phyloP scores from a whole-genome alignment of 1,140 invertebrate species.

The Diabrotica undecimpunctata region DNA sequence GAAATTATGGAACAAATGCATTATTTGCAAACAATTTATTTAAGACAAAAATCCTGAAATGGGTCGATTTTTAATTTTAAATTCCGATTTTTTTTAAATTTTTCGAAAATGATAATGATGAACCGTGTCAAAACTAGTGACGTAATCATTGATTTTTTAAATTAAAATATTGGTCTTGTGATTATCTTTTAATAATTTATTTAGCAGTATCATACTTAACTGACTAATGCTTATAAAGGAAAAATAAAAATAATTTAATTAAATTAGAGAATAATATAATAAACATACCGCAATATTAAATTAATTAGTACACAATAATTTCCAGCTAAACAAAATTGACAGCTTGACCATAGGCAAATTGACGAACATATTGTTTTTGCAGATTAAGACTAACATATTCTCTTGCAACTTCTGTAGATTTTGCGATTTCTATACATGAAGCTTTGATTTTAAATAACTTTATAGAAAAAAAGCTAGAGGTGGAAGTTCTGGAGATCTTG shows the following conservation, averaged over 20 bases:
- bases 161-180: background rate
- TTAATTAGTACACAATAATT: background rate
- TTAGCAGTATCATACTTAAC: too few species aligned
- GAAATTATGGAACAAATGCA: too few species aligned
- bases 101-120: too few species aligned
- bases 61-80: too few species aligned
- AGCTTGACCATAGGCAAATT: background rate
- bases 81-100: too few species aligned
- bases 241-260: constrained; percentile 7
- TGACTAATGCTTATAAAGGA: background rate
- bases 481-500: background rate
- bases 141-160: too few species aligned
- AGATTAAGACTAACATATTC: background rate
- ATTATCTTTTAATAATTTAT: too few species aligned
- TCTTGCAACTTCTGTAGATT: background rate
- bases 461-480: background rate
- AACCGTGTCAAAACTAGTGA: too few species aligned
- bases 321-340: background rate
- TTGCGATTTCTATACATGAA: background rate
- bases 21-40: too few species aligned
- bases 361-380: too few species aligned
- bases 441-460: background rate
- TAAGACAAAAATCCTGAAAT: too few species aligned
- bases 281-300: background rate
- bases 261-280: background rate